Conservation (phyloP, 2,113 vertebrate species). For the Zosterops japonicus region DNA sequence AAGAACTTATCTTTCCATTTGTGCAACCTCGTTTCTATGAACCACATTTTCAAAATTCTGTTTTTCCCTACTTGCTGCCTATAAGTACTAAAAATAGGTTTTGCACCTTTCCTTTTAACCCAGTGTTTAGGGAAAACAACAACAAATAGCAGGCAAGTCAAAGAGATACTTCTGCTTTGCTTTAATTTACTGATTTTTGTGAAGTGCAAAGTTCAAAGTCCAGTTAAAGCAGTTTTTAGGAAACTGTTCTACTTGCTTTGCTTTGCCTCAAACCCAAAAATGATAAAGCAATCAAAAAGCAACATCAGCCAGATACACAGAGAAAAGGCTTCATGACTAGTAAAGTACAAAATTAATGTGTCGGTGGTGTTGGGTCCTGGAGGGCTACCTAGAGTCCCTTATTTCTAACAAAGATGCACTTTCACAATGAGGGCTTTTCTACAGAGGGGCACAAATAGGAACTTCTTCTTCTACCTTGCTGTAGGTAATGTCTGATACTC, state of each 20-base stretch:
- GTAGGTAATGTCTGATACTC: not conserved
- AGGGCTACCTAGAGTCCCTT: not conserved
- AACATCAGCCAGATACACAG: not conserved
- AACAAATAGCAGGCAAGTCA: not conserved
- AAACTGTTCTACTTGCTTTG: not conserved
- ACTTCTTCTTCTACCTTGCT: not conserved
- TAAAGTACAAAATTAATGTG: not conserved
- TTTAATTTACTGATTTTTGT: not conserved
- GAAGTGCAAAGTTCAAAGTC: not conserved
- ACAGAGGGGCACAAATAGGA: not conserved
- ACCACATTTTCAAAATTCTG: not conserved
- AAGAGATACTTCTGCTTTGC: not conserved
- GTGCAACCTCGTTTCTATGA: not conserved
- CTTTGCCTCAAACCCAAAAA: not conserved
- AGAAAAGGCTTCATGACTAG: not conserved
- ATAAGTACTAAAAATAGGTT: not conserved
- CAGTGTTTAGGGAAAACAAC: not conserved
- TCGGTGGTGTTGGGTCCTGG: not conserved
- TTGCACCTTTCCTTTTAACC: not conserved
- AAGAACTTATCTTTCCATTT: not conserved
- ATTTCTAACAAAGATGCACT: not conserved
- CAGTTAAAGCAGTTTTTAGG: not conserved
- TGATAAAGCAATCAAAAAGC: not conserved
- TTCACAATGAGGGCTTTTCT: not conserved
- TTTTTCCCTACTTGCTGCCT: not conserved